These are phyloP conservation scores for Decapterus maruadsi DNA, from an alignment of 2,797 vertebrate genomes.

Conservation along the genomic window DNA sequence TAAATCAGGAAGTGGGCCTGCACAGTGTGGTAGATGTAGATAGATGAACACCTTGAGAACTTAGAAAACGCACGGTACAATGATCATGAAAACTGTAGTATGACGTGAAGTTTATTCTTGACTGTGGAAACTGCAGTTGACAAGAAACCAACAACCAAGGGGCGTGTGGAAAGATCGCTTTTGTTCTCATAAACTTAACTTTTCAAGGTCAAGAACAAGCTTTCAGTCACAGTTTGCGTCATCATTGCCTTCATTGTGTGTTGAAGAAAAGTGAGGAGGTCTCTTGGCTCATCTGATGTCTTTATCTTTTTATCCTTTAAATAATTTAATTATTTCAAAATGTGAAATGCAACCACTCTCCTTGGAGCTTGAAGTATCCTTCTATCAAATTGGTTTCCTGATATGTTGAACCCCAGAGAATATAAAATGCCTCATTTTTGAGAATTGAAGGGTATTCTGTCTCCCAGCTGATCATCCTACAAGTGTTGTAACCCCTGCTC, in stretches of 20 bases:
- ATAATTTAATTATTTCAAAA: slow-evolving; percentile 4
- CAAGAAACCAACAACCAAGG: background rate
- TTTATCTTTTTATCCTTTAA: background rate
- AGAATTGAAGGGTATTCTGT: background rate
- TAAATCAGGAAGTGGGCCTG: background rate
- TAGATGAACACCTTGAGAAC: too few relatives aligned
- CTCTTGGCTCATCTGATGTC: background rate
- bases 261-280: background rate
- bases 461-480: background rate
- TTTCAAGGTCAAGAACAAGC: background rate
- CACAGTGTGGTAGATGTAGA: background rate
- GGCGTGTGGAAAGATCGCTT: background rate
- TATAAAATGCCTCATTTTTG: slow-evolving; percentile 7
- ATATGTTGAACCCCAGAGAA: background rate
- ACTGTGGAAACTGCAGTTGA: background rate
- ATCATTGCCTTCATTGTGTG: too few relatives aligned
- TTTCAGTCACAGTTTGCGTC: background rate
- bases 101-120: background rate
- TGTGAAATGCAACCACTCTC: slow-evolving; percentile 4
- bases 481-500: background rate
- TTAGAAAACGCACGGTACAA: too few relatives aligned
- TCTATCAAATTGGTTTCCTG: background rate
- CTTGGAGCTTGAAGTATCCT: background rate
- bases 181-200: background rate
- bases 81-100: too few relatives aligned